phyloP scores from a whole-genome alignment of 2,888 invertebrate genomes.

The Brenthis hecate region DNA sequence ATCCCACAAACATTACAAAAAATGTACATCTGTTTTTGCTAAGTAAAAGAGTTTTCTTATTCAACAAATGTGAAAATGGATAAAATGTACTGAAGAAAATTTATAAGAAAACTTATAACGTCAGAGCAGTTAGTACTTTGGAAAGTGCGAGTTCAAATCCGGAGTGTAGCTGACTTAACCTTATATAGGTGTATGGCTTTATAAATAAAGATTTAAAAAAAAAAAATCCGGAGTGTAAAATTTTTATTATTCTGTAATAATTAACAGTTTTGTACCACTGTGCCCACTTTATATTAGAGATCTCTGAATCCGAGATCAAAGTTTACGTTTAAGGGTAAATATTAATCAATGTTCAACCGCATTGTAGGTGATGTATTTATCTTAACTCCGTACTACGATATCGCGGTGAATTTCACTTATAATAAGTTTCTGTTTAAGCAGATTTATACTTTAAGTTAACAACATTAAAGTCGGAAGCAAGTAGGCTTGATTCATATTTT shows the following conservation, averaged over 20 bases:
- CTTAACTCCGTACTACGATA: constrained; percentile 30
- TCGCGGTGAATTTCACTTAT: constrained; percentile 28
- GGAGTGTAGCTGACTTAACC: no score
- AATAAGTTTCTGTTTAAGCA: not conserved
- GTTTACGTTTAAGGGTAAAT: constrained; percentile 28
- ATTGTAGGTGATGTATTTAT: constrained; percentile 36
- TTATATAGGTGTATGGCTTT: no score
- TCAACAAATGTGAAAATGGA: no score
- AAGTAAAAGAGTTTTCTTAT: no score
- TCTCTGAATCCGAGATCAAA: constrained; percentile 14
- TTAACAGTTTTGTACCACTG: not conserved
- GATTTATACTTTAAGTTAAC: constrained; percentile 13
- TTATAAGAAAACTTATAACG: no score
- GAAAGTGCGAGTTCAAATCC: no score
- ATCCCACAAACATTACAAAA: no score
- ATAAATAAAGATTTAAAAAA: no score
- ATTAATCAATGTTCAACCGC: constrained; percentile 38
- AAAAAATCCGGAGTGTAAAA: no score
- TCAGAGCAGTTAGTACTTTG: no score
- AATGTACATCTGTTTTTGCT: no score
- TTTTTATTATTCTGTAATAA: not conserved
- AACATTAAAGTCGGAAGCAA: constrained; percentile 21
- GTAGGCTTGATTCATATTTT: constrained; percentile 16
- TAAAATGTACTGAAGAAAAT: no score
- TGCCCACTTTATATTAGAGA: not conserved